A percentile compares a stretch with the other conserved stretches of the same genome.
Conservation (phyloP, 2,888 invertebrate species). For the Cantharis flavilabris region DNA sequence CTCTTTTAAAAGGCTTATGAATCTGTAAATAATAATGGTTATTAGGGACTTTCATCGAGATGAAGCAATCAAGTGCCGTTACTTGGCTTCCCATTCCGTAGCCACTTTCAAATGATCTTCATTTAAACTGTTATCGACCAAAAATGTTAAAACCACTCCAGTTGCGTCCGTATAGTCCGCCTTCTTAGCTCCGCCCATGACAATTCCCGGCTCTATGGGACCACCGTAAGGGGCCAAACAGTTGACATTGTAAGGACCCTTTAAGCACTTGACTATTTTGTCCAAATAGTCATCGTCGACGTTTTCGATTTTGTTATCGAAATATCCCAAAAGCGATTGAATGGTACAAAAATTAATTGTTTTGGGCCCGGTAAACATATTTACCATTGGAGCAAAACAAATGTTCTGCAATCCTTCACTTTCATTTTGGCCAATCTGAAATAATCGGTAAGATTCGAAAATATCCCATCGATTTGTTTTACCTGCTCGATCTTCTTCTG, state of each 20-base stretch:
- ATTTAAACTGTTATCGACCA: slow-evolving; percentile 73
- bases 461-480: slow-evolving; percentile 31
- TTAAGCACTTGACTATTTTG: slow-evolving; percentile 52
- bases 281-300: slow-evolving; percentile 57
- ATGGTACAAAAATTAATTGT: slow-evolving; percentile 72
- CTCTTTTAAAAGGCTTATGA: slow-evolving; percentile 68
- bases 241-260: slow-evolving; percentile 61
- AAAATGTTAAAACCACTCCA: slow-evolving; percentile 76
- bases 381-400: slow-evolving; percentile 83
- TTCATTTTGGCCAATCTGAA: slow-evolving; percentile 40
- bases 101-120: slow-evolving; percentile 63
- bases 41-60: not conserved
- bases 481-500: slow-evolving; percentile 70
- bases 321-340: slow-evolving; percentile 82
- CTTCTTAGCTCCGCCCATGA: slow-evolving; percentile 77
- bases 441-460: not conserved
- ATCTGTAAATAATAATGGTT: slow-evolving; percentile 51
- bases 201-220: slow-evolving; percentile 82
- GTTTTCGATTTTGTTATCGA: slow-evolving; percentile 62
- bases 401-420: slow-evolving; percentile 67
- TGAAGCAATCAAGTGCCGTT: slow-evolving; percentile 21
- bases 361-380: slow-evolving; percentile 63
- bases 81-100: slow-evolving; percentile 75
- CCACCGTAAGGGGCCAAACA: slow-evolving; percentile 89
- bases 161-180: slow-evolving; percentile 64